phyloP scores from a whole-genome alignment of 2,797 vertebrate species.

The Allochrocebus solatus region DNA sequence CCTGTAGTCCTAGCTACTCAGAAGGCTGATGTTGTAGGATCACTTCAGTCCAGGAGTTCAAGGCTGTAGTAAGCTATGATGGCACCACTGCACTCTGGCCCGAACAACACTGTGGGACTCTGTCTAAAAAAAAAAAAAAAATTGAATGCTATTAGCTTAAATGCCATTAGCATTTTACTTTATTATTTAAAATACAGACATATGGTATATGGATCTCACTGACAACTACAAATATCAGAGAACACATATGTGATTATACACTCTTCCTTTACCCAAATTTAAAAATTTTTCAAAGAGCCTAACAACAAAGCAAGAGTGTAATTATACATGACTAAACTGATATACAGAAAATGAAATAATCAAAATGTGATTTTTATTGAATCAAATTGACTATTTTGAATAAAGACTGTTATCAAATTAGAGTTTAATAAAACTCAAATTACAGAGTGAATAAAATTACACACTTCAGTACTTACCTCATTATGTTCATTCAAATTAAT shows the following conservation, averaged over 20 bases:
- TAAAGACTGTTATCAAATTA: conserved; percentile 7
- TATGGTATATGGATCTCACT: not conserved
- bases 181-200: not conserved
- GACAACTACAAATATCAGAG: not conserved
- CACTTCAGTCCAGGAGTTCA: too few species aligned
- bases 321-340: not conserved
- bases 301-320: not conserved
- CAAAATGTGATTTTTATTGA: not conserved
- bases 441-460: not conserved
- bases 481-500: not conserved
- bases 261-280: not conserved
- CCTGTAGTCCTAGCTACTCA: too few species aligned
- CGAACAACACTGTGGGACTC: too few species aligned
- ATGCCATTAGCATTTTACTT: not conserved
- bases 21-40: too few species aligned
- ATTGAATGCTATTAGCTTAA: not conserved
- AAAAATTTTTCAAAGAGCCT: not conserved
- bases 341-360: not conserved
- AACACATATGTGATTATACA: not conserved
- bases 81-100: too few species aligned
- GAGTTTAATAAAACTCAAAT: not conserved
- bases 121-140: not conserved
- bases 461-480: not conserved
- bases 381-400: not conserved
- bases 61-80: too few species aligned